Base-by-base conservation (phyloP, 2,113 vertebrate genomes). In the Vulpes ferrilata region DNA sequence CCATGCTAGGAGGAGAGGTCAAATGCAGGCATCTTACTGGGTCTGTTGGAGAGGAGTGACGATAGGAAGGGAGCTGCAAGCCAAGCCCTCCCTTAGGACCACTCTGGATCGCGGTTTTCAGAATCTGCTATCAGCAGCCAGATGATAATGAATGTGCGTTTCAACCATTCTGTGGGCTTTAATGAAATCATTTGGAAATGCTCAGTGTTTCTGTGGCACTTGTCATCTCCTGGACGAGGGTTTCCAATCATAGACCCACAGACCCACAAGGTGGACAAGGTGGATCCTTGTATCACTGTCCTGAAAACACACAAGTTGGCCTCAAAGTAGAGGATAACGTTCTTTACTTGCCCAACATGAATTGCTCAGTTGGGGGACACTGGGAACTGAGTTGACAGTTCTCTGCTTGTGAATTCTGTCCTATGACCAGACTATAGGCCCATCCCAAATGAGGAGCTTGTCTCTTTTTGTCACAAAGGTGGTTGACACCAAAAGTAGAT, bases 111-210 rank as follows among this genome's bases (percentile, higher is more conserved):
- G 0, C 11, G 60, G 73, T 1, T 27, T 20, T 32, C 35, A 65
- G 53, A 89, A 84, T 92, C 74, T 60, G 7, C 59, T 84, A 1
- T 83, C 15, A 23, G 38, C 16, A 38, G 62, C 87, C 16, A 71
- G 93, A 55, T 83, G 73, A 86, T 20, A 22, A 95, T 32, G 81
- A 74, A 2, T 83, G 76, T 87, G 76, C 19, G 94, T 95, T 90
- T 84, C 65, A 97, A 55, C 86, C 64, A 67, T 71, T 96, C 79
- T 59, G 90, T 82, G 17, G 71, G 83, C 74, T 83, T 55, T 88
- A 84, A 83, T 80, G 92, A 82, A 60, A 95, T 64, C 60, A 97
- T 62, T 32, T 90, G 88, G 74, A 96, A 95, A 97, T 0, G 25
- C 3, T 30, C 13, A 64, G 57, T 59, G n/a, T 64, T 22, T 35